phyloP scores from a whole-genome alignment of 2,113 vertebrate genomes.

The Lepus americanus region DNA sequence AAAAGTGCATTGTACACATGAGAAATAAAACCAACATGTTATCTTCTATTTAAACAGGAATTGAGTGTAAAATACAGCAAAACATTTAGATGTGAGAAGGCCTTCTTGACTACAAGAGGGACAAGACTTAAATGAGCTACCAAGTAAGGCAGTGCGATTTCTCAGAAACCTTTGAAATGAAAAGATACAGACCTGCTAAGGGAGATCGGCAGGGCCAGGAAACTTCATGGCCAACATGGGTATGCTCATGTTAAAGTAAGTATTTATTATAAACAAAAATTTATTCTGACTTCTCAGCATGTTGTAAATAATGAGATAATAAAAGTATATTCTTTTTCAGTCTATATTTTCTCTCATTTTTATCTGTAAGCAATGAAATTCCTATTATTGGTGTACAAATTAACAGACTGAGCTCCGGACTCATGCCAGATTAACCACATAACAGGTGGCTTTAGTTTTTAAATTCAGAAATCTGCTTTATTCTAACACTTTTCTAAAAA shows the following conservation, averaged over 20 bases:
- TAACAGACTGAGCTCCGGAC: not conserved
- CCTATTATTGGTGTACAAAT: not conserved
- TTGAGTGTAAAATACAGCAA: not conserved
- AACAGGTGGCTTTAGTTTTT: not conserved
- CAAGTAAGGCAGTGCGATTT: not conserved
- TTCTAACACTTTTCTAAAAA: not conserved
- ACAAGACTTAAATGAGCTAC: not conserved
- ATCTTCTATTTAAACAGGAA: slow-evolving; percentile 36
- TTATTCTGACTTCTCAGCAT: not conserved
- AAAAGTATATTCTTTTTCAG: not conserved
- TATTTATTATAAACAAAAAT: slow-evolving; percentile 11
- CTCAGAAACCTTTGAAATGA: not conserved
- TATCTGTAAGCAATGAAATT: not conserved
- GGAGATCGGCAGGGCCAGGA: not conserved
- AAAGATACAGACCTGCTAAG: not conserved
- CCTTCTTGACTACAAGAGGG: not conserved
- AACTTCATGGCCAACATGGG: not conserved
- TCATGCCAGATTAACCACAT: no score
- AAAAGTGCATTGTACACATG: not conserved
- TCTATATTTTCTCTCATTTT: not conserved
- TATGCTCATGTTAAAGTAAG: not conserved
- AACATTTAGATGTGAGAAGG: not conserved
- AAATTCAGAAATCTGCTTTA: not conserved
- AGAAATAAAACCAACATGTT: not conserved
- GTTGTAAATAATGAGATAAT: not conserved